Evolutionary conservation across 2,888 invertebrate species (phyloP).

Genomic region (Leptopilina drosophilae): DNA sequence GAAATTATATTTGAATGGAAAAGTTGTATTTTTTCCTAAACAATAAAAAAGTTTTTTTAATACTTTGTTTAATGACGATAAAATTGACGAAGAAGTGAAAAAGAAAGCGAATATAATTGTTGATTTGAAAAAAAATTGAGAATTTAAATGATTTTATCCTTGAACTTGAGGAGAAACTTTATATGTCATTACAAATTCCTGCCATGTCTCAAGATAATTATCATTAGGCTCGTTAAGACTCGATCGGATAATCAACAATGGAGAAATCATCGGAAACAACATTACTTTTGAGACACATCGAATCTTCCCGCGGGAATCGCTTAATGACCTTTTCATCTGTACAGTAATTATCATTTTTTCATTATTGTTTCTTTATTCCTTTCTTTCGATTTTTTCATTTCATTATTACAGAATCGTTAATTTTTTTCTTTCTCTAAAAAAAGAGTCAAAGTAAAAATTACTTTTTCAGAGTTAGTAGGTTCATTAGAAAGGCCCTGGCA

Average conservation of each 20-base stretch:
- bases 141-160: neutral
- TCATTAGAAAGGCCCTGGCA: conserved; percentile 10
- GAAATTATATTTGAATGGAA: neutral
- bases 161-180: neutral
- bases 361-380: neutral
- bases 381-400: neutral
- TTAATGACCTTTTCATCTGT: conserved; percentile 1
- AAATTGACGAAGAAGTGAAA: too few species aligned
- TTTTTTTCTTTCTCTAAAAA: neutral
- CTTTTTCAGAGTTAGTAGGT: neutral
- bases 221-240: conserved; percentile 25
- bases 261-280: conserved; percentile 1
- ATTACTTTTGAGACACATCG: conserved; percentile 18
- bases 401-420: conserved; percentile 3
- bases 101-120: neutral
- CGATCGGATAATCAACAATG: conserved; percentile 12
- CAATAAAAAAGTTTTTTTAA: too few species aligned
- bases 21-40: neutral
- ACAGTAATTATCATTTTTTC: neutral
- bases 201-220: neutral
- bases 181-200: neutral
- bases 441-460: neutral
- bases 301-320: neutral
- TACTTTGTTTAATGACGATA: too few species aligned
- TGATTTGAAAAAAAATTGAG: neutral